These are phyloP conservation scores for Scarus forsteni DNA, from an alignment of 2,797 vertebrate species.

Conservation along the genomic window DNA sequence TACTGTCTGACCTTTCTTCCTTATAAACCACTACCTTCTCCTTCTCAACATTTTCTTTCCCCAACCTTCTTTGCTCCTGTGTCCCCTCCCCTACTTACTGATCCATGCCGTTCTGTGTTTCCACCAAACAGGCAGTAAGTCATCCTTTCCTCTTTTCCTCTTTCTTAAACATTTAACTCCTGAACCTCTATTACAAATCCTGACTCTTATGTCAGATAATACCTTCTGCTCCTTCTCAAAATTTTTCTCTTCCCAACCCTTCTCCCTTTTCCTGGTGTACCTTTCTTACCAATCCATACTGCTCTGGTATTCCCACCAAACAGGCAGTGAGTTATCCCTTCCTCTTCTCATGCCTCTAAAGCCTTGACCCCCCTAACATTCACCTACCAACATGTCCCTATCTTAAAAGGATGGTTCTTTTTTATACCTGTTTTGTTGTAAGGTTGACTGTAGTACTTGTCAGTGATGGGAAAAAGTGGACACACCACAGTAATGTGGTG, in stretches of 20 bases:
- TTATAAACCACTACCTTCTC: slow-evolving; percentile 40
- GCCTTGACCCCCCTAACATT: slow-evolving; percentile 19
- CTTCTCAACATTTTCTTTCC: slow-evolving; percentile 58
- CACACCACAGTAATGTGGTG: no score
- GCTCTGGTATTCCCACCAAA: slow-evolving; percentile 63
- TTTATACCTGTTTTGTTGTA: no score
- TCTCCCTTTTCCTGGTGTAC: slow-evolving; percentile 41
- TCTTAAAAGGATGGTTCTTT: slow-evolving; percentile 1
- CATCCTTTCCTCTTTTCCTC: slow-evolving; percentile 60
- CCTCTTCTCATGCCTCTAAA: slow-evolving; percentile 63
- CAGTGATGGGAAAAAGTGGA: no score
- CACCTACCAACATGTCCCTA: slow-evolving; percentile 25
- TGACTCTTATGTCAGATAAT: slow-evolving; percentile 7
- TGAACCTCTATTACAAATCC: slow-evolving; percentile 31
- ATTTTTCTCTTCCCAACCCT: slow-evolving; percentile 52
- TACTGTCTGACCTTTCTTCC: slow-evolving; percentile 38
- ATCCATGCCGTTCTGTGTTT: slow-evolving; percentile 64
- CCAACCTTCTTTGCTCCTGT: slow-evolving; percentile 50
- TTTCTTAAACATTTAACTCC: slow-evolving; percentile 39
- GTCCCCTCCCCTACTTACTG: slow-evolving; percentile 37
- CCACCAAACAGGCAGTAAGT: slow-evolving; percentile 72
- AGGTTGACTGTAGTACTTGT: no score
- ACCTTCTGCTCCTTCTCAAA: slow-evolving; percentile 53
- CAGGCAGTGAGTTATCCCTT: slow-evolving; percentile 71
- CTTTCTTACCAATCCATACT: slow-evolving; percentile 46